Base-by-base conservation (phyloP, 2,113 vertebrate species). In the Catharus minimus region DNA sequence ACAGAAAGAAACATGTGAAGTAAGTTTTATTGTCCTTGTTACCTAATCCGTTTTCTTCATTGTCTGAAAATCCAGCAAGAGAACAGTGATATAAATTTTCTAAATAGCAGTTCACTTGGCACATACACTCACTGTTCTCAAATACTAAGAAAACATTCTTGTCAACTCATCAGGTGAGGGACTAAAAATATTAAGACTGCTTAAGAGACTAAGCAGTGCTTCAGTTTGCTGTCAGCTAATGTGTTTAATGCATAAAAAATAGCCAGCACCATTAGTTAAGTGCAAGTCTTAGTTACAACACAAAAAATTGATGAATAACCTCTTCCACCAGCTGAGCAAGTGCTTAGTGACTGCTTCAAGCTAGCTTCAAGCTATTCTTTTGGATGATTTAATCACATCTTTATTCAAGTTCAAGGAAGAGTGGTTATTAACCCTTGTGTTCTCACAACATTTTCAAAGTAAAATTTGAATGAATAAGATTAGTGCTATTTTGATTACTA, bases 391-490 rank as follows among this genome's bases (percentile, higher is more conserved):
- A 96, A 97, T 93, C 3, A 0, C 93, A 95, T 95, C 85, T 90
- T 94, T 88, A 39, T 96, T 93, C 67, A 93, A 94, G 94, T 92
- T 92, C 60, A 92, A 91, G 79, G 33, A 92, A 93, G 47, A 90
- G 30, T 88, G 30, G 27, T 93, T 95, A 93, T 96, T 97, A 97
- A 95, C 80, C 64, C 66, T 93, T 32, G 53, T 82, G 55, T 96
- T 96, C 91, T 30, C 79, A 88, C 79, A 87, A 88, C 47, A 90
- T 92, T 94, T 97, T 96, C 93, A 66, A 85, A 89, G 79, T 68
- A 90, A 50, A 91, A 77, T 74, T 94, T 95, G 79, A 80, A 82
- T 97, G 89, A 96, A 88, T 91, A 95, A 87, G 43, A 95, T 76
- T 60, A 90, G 60, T 89, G 50, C 33, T 33, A 30, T 64, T 91